A percentile compares a stretch with the other conserved stretches of the same genome.
phyloP scores from a whole-genome alignment of 1,140 invertebrate genomes.

The Halictus rubicundus region DNA sequence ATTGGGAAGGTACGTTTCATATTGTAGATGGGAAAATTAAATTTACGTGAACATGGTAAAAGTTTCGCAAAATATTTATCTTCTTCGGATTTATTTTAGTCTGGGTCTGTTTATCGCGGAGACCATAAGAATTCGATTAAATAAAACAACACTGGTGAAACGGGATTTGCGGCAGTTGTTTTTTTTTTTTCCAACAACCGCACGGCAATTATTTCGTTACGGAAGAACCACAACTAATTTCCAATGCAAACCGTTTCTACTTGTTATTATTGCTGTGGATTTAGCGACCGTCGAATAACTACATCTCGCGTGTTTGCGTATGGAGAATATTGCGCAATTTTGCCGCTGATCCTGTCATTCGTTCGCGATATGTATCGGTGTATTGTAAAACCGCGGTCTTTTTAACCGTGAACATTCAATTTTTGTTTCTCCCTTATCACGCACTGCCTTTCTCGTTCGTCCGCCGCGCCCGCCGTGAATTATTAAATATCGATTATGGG shows the following conservation, averaged over 20 bases:
- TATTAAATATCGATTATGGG: constrained; percentile 60
- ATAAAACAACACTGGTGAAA: neutral
- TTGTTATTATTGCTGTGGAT: constrained; percentile 20
- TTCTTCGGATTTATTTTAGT: neutral
- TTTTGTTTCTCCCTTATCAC: constrained; percentile 16
- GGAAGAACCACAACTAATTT: constrained; percentile 26
- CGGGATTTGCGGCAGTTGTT: no score
- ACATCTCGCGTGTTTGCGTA: constrained; percentile 16
- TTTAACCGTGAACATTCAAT: constrained; percentile 47
- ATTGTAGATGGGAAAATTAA: no score
- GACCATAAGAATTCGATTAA: neutral
- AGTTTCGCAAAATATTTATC: no score
- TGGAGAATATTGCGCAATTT: constrained; percentile 25
- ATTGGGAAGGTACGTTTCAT: no score
- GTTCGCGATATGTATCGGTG: constrained; percentile 12
- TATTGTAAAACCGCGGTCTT: constrained; percentile 42
- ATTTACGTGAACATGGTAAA: no score
- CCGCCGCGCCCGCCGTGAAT: constrained; percentile 13
- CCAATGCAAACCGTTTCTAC: constrained; percentile 14
- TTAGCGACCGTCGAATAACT: constrained; percentile 15
- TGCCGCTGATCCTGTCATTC: constrained; percentile 17
- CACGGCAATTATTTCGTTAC: neutral
- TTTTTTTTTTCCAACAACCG: neutral
- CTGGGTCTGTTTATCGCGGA: neutral
- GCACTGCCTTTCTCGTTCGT: neutral